Conservation (phyloP, 2,113 vertebrate genomes). For the Dasyornis broadbenti region DNA sequence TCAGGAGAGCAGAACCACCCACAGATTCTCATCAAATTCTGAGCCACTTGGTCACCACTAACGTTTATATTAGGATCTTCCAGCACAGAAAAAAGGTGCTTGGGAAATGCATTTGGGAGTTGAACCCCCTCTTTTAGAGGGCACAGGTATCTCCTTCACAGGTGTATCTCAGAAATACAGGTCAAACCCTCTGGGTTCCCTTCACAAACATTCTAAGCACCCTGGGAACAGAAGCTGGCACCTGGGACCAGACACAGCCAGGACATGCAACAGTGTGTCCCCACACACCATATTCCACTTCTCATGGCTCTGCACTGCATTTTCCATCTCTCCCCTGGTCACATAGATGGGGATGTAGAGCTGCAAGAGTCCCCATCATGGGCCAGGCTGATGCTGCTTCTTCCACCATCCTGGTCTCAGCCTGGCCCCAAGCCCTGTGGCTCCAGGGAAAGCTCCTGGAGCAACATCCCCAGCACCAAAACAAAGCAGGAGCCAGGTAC, state of each 20-base stretch:
- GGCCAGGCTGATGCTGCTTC: background rate
- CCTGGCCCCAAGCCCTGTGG: background rate
- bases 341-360: background rate
- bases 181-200: background rate
- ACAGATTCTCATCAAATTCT: background rate
- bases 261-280: background rate
- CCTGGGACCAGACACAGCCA: fast-evolving
- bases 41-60: background rate
- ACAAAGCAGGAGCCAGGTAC: background rate
- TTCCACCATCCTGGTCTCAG: background rate
- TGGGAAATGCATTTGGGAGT: background rate
- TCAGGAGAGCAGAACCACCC: background rate
- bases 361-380: fast-evolving
- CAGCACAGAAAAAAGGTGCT: background rate
- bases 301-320: too few relatives aligned
- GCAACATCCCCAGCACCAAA: background rate
- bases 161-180: background rate
- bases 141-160: background rate
- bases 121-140: background rate
- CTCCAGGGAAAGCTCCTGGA: background rate
- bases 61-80: background rate
- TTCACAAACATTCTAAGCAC: fast-evolving
- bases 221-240: background rate
- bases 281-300: too few relatives aligned
- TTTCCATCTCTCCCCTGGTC: too few relatives aligned